These are phyloP conservation scores for Strigamia maritima DNA, from an alignment of 2,888 invertebrate genomes.

Conservation along the genomic window DNA sequence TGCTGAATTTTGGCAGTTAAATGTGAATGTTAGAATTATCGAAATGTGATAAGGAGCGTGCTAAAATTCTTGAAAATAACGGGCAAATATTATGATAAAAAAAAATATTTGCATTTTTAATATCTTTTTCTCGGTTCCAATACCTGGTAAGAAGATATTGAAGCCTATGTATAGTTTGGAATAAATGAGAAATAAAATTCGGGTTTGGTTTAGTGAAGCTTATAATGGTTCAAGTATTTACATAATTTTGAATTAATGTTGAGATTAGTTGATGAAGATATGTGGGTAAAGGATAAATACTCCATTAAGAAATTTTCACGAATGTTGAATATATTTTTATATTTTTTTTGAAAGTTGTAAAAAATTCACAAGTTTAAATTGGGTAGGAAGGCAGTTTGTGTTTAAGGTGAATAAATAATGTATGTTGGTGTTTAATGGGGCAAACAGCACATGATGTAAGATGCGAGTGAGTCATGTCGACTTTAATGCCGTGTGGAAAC, in stretches of 20 bases:
- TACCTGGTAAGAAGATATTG: too few species aligned
- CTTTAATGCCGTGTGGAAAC: constrained; percentile 4
- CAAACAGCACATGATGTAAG: constrained; percentile 10
- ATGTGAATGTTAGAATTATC: too few species aligned
- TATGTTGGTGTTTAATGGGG: constrained; percentile 10
- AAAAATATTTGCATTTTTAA: too few species aligned
- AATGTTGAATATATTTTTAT: not conserved
- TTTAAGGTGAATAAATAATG: constrained; percentile 5
- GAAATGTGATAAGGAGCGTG: too few species aligned
- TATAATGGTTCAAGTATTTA: not conserved
- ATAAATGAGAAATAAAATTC: not conserved
- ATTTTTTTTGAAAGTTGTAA: not conserved
- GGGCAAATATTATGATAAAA: too few species aligned
- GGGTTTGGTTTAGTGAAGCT: not conserved
- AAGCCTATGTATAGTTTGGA: not conserved
- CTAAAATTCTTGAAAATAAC: too few species aligned
- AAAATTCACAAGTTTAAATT: not conserved
- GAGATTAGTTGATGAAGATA: not conserved
- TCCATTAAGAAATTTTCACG: not conserved
- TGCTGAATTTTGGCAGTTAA: too few species aligned
- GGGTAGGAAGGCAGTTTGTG: not conserved
- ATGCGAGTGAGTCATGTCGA: constrained; percentile 5
- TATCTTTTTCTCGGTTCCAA: too few species aligned
- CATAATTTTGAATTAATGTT: not conserved
- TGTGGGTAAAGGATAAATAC: not conserved